Base-by-base conservation (phyloP, 2,888 invertebrate genomes). In the Teinopalpus imperialis region DNA sequence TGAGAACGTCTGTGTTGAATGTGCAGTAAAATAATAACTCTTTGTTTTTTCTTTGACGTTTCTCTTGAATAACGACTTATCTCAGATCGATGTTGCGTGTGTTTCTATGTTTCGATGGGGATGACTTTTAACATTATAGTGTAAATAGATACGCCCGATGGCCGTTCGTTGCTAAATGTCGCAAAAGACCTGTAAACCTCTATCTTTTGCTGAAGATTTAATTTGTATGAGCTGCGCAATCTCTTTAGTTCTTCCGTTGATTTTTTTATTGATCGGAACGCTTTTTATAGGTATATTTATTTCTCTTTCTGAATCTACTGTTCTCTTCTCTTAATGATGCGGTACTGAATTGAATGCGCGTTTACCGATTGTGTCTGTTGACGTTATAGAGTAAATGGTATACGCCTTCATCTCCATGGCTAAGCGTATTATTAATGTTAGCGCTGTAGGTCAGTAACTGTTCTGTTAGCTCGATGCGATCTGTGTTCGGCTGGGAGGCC, bases 1-100 rank as follows among this genome's bases (percentile, higher is more conserved):
- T 86, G 85, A 83, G 86, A 87, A 86, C 88, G 87, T 87, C 86
- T 87, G 86, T 88, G 88, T 87, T 87, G 88, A 87, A 88, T 83
- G 88, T 85, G 87, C 86, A 85, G 74, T 86, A 75, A 77, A 76
- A 73, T 74, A 69, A 74, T 76, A 83, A 80, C 80, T 85, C 74
- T 85, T 80, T 87, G 81, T 86, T 83, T 81, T 87, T 86, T 86
- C 81, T 86, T 87, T 87, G 85, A 85, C 85, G 85, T 86, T 87
- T 85, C 87, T 87, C 88, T 87, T 87, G 77, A 86, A 77, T 82
- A 86, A 77, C 81, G 80, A 87, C 81, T 85, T 83, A 82, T 81
- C 87, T 88, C 68, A 85, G 74, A 77, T 87, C 82, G 85, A 85
- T 88, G 88, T 88, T 87, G 86, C 86, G 87, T 88, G 82, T 88